Base-by-base conservation (phyloP, 2,888 invertebrate species). In the Parthenolecanium corni region DNA sequence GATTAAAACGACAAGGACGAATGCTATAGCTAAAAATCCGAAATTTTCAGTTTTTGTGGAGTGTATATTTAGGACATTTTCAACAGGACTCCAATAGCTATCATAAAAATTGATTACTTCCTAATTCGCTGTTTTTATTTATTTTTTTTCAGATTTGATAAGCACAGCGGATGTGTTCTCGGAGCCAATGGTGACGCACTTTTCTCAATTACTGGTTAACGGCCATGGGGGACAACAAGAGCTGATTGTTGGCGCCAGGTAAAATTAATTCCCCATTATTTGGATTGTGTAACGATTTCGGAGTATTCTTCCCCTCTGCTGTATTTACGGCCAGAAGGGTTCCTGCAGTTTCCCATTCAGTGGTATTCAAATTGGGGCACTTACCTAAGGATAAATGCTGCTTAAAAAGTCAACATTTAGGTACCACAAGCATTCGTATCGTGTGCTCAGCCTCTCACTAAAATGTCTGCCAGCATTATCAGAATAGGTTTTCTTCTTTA, bases 201-300 rank as follows among this genome's bases (percentile, higher is more conserved):
- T 84, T 76, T 86, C 89, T 57, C 86, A 89, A 77, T 78, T 92
- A 72, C 78, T 90, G 64, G 88, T 92, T 74, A 92, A 93, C 76
- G 85, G 88, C 65, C 83, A 85, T 68, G 81, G 89, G 72, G 85
- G 87, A 74, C 91, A 92, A 76, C 31, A 31, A 31, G 31, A 31
- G 31, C 80, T 93, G 70, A 81, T 93, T 71, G 88, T 91, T 69
- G 92, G 92, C 68, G 90, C 91, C 69, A 84, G 89, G 90, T 91
- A 77, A 80, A n/a, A 82, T 76, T 16, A 57, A 54, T 31, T 23
- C n/a, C 42, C 56, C 24, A 20, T 56, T 16, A 14, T n/a, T 25
- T 18, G 14, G 24, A n/a, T 20, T 24, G 24, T n/a, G 52, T 16
- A 18, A 23, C 14, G 23, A 31, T 54, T 54, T n/a, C n/a, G 21